Conservation (phyloP, 2,888 invertebrate species). For the Poecilobothrus nobilitatus region DNA sequence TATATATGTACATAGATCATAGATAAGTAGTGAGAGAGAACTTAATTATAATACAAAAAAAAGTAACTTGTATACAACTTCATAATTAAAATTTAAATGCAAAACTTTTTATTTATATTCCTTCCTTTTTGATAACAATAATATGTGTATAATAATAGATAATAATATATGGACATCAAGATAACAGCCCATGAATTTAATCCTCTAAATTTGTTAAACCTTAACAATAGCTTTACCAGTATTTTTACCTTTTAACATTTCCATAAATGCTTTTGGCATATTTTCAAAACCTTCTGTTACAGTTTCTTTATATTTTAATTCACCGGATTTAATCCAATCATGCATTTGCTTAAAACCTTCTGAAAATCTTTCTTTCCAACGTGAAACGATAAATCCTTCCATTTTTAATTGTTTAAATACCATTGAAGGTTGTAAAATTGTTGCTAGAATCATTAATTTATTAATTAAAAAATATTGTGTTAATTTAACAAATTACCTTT, state of each 20-base stretch:
- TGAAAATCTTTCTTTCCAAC: conserved; percentile 52
- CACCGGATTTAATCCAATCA: conserved; percentile 59
- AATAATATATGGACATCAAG: too few species aligned
- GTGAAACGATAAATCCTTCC: conserved; percentile 47
- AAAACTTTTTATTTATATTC: too few species aligned
- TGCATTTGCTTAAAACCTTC: conserved; percentile 57
- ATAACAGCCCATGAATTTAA: too few species aligned
- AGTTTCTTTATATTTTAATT: conserved; percentile 60
- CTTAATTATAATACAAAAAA: too few species aligned
- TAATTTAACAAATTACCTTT: conserved; percentile 15
- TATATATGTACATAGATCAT: too few species aligned
- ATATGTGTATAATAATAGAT: too few species aligned
- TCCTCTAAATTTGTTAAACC: conserved; percentile 29
- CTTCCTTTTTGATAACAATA: too few species aligned
- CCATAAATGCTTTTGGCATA: conserved; percentile 60
- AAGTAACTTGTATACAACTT: too few species aligned
- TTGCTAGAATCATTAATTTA: conserved; percentile 11
- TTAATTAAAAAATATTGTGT: neutral
- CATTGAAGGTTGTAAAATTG: conserved; percentile 48
- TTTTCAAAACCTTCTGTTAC: conserved; percentile 64
- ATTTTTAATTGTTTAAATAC: conserved; percentile 52
- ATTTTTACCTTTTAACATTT: conserved; percentile 57
- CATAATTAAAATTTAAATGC: too few species aligned
- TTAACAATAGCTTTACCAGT: conserved; percentile 63
- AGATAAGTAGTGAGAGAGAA: too few species aligned